phyloP scores from a whole-genome alignment of 2,888 invertebrate species.

The Dolichomitus sp. region DNA sequence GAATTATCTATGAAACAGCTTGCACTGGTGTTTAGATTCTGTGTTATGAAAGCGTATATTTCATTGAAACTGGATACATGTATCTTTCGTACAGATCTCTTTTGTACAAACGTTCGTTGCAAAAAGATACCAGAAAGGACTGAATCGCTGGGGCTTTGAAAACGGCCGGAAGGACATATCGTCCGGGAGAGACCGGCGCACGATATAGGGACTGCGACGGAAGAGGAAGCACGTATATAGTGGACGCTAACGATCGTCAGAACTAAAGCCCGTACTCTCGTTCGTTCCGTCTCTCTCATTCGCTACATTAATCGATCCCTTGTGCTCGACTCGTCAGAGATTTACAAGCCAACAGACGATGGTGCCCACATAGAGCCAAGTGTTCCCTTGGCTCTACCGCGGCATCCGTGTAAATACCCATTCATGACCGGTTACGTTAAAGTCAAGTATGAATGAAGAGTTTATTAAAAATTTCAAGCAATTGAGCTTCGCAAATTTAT shows the following conservation, averaged over 20 bases:
- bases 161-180: conserved; percentile 64
- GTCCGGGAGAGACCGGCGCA: conserved; percentile 56
- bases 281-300: conserved; percentile 24
- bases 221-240: conserved; percentile 62
- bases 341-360: conserved; percentile 41
- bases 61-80: conserved; percentile 54
- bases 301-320: conserved; percentile 63
- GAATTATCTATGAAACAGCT: conserved; percentile 24
- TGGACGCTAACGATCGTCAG: conserved; percentile 63
- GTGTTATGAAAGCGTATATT: conserved; percentile 41
- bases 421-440: conserved; percentile 10
- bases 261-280: conserved; percentile 42
- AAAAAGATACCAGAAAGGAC: conserved; percentile 36
- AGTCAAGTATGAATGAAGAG: background rate
- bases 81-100: conserved; percentile 44
- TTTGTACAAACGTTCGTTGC: conserved; percentile 35
- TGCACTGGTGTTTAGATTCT: background rate
- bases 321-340: conserved; percentile 58
- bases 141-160: conserved; percentile 53
- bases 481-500: no score
- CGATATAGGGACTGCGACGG: conserved; percentile 56
- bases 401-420: conserved; percentile 32
- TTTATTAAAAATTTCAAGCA: no score
- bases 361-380: conserved; percentile 16
- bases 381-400: conserved; percentile 15